Conservation (phyloP, 1,140 invertebrate species). For the Globodera rostochiensis region DNA sequence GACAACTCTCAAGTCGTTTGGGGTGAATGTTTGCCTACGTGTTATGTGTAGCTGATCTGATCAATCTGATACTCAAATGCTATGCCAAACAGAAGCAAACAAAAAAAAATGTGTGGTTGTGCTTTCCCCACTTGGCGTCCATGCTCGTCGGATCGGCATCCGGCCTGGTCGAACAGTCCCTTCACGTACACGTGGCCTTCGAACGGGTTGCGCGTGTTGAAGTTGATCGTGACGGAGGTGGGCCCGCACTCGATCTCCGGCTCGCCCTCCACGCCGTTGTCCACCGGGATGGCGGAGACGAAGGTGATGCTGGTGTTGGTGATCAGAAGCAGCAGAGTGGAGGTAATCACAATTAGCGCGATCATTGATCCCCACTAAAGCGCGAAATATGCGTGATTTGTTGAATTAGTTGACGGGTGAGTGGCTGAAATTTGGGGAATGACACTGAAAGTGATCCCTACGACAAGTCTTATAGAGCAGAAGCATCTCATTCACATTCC, state of each 20-base stretch:
- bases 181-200: conserved; percentile 66
- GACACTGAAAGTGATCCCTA: neutral
- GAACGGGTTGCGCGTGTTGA: conserved; percentile 65
- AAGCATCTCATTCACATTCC: conserved; percentile 3
- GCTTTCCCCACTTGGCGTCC: conserved; percentile 48
- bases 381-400: neutral
- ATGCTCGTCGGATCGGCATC: conserved; percentile 63
- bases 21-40: too few relatives aligned
- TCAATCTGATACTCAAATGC: neutral
- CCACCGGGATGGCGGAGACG: conserved; percentile 51
- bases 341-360: neutral
- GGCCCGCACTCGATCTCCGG: conserved; percentile 62
- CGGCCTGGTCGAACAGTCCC: conserved; percentile 63
- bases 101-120: neutral
- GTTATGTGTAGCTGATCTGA: too few relatives aligned
- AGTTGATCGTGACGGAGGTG: conserved; percentile 65
- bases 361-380: neutral
- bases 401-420: neutral
- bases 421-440: neutral
- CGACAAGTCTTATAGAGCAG: conserved; percentile 4
- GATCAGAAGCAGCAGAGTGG: neutral
- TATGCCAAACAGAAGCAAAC: neutral
- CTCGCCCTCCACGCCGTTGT: conserved; percentile 60
- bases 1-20: too few relatives aligned
- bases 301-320: neutral